A percentile compares a stretch with the other conserved stretches of the same genome.
These are phyloP conservation scores for Xanthorhoe designata DNA, from an alignment of 2,888 invertebrate species.

Conservation along the genomic window DNA sequence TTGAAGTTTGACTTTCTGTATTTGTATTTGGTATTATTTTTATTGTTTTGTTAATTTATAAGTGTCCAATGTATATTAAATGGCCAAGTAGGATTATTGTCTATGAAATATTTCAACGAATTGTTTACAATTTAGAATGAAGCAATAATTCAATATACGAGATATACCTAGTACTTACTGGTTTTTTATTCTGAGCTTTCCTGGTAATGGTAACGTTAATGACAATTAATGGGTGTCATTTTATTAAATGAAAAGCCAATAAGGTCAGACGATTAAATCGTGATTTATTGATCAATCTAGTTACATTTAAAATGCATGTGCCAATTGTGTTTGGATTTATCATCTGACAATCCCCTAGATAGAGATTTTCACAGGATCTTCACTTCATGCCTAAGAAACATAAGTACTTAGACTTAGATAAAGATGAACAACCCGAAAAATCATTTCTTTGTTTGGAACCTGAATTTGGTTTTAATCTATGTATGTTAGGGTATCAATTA, in stretches of 20 bases:
- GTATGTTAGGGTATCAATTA: too few species aligned
- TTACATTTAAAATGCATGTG: neutral
- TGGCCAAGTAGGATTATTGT: conserved; percentile 63
- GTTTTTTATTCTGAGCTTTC: conserved; percentile 32
- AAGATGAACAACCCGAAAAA: too few species aligned
- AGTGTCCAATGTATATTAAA: conserved; percentile 66
- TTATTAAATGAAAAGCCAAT: neutral
- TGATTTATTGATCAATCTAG: neutral
- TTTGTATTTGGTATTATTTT: conserved; percentile 79
- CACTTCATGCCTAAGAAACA: too few species aligned
- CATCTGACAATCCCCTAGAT: too few species aligned
- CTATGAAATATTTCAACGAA: conserved; percentile 73
- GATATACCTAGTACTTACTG: conserved; percentile 38
- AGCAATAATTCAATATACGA: conserved; percentile 75
- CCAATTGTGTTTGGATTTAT: too few species aligned
- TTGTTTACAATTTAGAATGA: conserved; percentile 78
- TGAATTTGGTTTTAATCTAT: too few species aligned
- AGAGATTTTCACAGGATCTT: too few species aligned
- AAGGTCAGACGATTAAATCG: neutral
- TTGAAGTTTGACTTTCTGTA: conserved; percentile 77
- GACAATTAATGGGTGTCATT: neutral
- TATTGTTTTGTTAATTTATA: conserved; percentile 63
- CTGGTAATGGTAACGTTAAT: neutral
- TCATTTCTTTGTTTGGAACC: too few species aligned
- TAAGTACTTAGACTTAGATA: too few species aligned